phyloP scores from a whole-genome alignment of 2,888 invertebrate species.

The Drosophila rubida region DNA sequence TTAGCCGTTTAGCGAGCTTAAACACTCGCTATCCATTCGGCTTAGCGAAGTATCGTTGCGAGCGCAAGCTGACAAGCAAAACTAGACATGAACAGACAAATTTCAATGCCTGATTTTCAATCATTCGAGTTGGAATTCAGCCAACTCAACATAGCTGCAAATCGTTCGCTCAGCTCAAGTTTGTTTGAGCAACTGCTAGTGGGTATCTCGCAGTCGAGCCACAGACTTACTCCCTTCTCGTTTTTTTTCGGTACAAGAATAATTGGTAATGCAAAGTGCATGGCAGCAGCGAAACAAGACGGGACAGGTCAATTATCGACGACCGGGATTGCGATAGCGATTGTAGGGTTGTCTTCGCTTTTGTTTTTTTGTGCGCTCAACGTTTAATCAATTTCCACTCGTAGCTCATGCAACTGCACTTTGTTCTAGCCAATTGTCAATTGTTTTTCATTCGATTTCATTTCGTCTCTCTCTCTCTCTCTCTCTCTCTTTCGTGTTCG shows the following conservation, averaged over 20 bases:
- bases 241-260: slow-evolving; percentile 34
- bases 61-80: too few species aligned
- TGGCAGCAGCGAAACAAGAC: slow-evolving; percentile 35
- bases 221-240: not conserved
- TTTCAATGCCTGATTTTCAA: too few species aligned
- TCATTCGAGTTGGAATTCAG: too few species aligned
- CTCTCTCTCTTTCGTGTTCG: not conserved
- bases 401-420: not conserved
- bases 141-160: too few species aligned
- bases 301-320: slow-evolving; percentile 54
- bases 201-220: not conserved
- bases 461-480: slow-evolving; percentile 1
- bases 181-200: too few species aligned
- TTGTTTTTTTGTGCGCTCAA: slow-evolving; percentile 3
- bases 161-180: too few species aligned
- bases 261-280: slow-evolving; percentile 80
- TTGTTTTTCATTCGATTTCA: slow-evolving; percentile 49
- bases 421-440: slow-evolving; percentile 31
- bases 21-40: not conserved
- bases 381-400: slow-evolving; percentile 64
- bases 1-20: not conserved
- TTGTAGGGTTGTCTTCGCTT: not conserved
- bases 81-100: too few species aligned
- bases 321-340: not conserved
- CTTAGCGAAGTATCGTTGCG: not conserved